These are phyloP conservation scores for Euborellia annulipes DNA, from an alignment of 1,140 invertebrate genomes.

Conservation along the genomic window DNA sequence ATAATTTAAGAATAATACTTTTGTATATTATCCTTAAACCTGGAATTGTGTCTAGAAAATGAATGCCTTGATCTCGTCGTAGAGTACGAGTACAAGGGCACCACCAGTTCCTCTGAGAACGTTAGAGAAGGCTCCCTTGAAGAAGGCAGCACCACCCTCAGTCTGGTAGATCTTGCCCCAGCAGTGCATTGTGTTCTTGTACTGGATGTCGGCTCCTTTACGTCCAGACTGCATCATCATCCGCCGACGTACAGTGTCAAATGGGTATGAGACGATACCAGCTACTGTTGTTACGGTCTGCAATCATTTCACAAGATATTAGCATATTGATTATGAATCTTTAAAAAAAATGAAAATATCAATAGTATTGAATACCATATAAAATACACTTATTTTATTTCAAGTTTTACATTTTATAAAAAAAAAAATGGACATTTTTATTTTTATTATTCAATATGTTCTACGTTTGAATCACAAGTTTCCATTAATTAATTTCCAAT, in stretches of 20 bases:
- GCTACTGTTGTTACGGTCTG: constrained; percentile 53
- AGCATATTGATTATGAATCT: background rate
- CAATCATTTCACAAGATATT: background rate
- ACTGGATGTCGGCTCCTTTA: constrained; percentile 44
- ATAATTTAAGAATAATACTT: no score
- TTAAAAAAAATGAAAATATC: background rate
- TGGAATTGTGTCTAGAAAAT: constrained; percentile 25
- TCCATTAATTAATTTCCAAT: no score
- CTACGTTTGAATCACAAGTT: no score
- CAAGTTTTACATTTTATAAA: no score
- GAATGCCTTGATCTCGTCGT: constrained; percentile 57
- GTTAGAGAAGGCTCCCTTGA: constrained; percentile 70
- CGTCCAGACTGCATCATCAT: constrained; percentile 82
- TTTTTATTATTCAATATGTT: no score
- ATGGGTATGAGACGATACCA: constrained; percentile 74
- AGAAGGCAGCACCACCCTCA: constrained; percentile 54
- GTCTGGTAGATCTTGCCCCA: constrained; percentile 48
- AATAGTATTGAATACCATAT: no score
- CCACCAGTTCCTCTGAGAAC: constrained; percentile 62
- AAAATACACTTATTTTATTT: no score
- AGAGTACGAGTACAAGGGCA: constrained; percentile 59
- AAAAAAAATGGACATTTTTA: no score
- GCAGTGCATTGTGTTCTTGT: constrained; percentile 56
- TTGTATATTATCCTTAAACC: no score
- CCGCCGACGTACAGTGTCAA: constrained; percentile 75